Evolutionary conservation across 2,888 invertebrate genomes (phyloP), one percentile per base, ranked within the genome.

Genomic region (Odontocolon sp.): DNA sequence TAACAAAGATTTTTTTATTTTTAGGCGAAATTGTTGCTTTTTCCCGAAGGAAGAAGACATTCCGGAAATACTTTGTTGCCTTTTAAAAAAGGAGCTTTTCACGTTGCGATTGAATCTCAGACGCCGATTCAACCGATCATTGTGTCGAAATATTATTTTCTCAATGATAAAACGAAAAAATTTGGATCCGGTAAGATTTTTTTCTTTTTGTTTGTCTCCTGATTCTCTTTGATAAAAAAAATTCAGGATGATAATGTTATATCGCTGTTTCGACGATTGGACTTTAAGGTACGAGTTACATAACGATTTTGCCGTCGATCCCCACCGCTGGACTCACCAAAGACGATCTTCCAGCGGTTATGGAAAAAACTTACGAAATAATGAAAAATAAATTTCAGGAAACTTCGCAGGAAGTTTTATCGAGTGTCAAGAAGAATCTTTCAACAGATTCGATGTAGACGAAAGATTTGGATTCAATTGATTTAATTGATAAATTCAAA

Each of bases 11-110:
- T 59, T 33, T 50, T 63, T 21, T 50, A 76, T 69, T 91, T 91
- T 11, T 91, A 95, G 94, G 93, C 95, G 9, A 95, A 95, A 90
- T 91, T 98, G 59, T 93, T 97, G 87, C 93, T 99, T 77, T 99
- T 97, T 90, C 98, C 98, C 0, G 98, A 99, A 91, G 98, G 98
- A 11, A 98, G 98, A 4, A 92, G 99, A 77, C 94, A 95, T 87
- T 93, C 93, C n/a, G 93, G 93, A 2, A 95, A 94, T 28, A 93
- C 93, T 23, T 91, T 99, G 85, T 91, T 98, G 83, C 96, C 97
- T 1, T 98, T 99, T 91, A 98, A 99, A 88, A 99, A 98, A 89
- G 98, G 98, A 5, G 98, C 97, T 2, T 99, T 99, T 91, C 97
- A 98, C 91, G 94, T 98, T 79, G 98, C 99, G 0, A 92, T 98